phyloP scores from a whole-genome alignment of 2,113 vertebrate species.

The Microcebus jonahi region DNA sequence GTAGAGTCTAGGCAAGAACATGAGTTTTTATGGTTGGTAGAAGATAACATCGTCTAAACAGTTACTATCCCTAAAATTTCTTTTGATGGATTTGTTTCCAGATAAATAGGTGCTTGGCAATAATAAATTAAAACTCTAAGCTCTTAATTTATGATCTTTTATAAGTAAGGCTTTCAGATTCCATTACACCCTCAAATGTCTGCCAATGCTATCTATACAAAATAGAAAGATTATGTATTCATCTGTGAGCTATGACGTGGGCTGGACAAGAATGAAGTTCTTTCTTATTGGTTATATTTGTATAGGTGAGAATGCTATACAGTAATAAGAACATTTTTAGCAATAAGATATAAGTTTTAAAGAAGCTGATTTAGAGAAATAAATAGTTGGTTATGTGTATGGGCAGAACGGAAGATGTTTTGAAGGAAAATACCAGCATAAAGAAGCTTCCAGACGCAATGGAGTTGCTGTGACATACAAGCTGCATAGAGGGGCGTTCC shows the following conservation, averaged over 20 bases:
- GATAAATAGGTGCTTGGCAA: background rate
- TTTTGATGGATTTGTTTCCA: background rate
- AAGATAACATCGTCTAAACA: background rate
- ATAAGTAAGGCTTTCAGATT: background rate
- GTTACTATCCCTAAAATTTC: background rate
- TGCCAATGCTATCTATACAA: background rate
- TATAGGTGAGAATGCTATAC: background rate
- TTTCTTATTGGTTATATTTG: background rate
- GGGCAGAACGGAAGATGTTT: background rate
- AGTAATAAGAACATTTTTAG: background rate
- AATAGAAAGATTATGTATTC: background rate
- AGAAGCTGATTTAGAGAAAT: background rate
- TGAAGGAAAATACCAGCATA: constrained; percentile 89
- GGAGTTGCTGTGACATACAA: constrained; percentile 92
- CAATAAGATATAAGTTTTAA: background rate
- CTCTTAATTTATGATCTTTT: background rate
- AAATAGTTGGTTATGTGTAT: background rate
- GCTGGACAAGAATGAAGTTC: background rate
- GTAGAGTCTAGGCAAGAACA: background rate
- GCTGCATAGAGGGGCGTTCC: constrained; percentile 96
- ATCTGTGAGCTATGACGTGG: background rate
- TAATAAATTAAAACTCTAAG: background rate
- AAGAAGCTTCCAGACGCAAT: constrained; percentile 93
- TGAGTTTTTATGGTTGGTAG: background rate
- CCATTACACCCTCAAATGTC: background rate